Conservation (phyloP, 2,113 vertebrate species). For the Saguinus imperator region DNA sequence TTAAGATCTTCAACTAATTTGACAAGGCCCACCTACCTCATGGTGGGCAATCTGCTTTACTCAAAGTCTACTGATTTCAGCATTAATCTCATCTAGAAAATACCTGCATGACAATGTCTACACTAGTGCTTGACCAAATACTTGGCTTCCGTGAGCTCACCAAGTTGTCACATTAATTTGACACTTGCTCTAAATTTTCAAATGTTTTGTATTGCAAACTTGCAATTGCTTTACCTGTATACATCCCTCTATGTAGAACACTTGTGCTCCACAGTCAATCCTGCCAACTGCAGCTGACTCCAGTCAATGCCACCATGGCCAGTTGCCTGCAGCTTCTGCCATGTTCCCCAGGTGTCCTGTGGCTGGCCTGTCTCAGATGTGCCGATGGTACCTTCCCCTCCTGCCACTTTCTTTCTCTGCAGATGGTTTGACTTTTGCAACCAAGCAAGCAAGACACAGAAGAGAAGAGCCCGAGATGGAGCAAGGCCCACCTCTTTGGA, state of each 20-base stretch:
- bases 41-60: neutral
- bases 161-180: neutral
- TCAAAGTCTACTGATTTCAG: neutral
- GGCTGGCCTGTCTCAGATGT: neutral
- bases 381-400: neutral
- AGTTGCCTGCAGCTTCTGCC: neutral
- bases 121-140: neutral
- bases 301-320: neutral
- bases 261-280: neutral
- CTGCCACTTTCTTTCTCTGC: neutral
- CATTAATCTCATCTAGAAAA: neutral
- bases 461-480: too few species aligned
- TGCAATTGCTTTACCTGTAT: neutral
- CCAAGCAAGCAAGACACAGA: neutral
- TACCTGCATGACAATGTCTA: neutral
- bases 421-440: neutral
- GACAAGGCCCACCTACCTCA: neutral
- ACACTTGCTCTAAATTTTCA: neutral
- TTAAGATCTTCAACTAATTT: neutral
- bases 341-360: neutral
- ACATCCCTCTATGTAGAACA: neutral
- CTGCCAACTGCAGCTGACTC: neutral
- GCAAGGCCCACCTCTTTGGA: too few species aligned
- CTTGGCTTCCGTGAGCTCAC: neutral
- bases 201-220: neutral